Evolutionary conservation across 1,140 invertebrate species (phyloP).

Genomic region (Heterodera schachtii): DNA sequence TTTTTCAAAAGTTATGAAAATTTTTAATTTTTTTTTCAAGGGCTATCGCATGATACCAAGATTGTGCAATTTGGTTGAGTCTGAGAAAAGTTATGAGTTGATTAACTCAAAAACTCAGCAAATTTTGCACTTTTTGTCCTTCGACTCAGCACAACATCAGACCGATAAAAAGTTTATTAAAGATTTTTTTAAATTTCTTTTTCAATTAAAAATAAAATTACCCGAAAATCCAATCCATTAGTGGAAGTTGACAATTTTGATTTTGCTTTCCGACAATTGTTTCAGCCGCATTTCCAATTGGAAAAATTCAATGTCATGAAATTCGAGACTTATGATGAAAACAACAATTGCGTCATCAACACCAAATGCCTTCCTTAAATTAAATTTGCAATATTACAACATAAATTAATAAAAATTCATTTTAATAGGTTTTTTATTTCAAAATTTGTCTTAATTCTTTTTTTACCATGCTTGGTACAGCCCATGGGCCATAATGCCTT

Average conservation of each 20-base stretch:
- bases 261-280: background rate
- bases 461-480: conserved; percentile 56
- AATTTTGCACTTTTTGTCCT: too few species aligned
- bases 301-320: background rate
- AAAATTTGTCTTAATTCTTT: background rate
- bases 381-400: background rate
- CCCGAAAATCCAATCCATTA: too few species aligned
- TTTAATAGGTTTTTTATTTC: background rate
- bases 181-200: too few species aligned
- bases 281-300: background rate
- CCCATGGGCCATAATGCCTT: conserved; percentile 48
- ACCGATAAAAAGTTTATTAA: too few species aligned
- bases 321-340: background rate
- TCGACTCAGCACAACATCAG: too few species aligned
- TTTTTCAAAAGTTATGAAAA: too few species aligned
- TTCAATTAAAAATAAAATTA: too few species aligned
- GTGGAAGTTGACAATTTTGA: background rate
- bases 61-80: too few species aligned
- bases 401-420: background rate
- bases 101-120: too few species aligned
- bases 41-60: too few species aligned
- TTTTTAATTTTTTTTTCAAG: too few species aligned
- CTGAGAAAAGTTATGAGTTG: too few species aligned
- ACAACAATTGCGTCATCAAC: background rate
- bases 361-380: background rate